Percentiles rank a stretch among this genome's conserved stretches.
Conservation (phyloP, 2,888 invertebrate genomes). For the Thyatira batis region DNA sequence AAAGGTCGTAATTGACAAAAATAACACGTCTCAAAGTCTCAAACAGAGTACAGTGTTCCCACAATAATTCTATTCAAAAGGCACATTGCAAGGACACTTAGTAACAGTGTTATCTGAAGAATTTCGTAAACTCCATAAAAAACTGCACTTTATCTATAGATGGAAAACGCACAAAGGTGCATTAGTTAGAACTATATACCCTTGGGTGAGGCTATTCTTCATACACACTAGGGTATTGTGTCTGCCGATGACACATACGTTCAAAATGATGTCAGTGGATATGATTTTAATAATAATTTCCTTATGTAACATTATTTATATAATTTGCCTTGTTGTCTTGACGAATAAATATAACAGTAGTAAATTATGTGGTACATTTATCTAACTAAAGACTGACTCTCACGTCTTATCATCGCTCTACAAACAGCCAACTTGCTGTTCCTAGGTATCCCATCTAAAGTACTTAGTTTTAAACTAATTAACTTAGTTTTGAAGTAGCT, state of each 20-base stretch:
- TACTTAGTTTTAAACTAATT: too few species aligned
- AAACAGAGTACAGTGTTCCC: not conserved
- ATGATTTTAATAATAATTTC: not conserved
- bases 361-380: too few species aligned
- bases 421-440: not conserved
- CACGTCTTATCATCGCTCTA: not conserved
- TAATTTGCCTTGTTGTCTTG: not conserved
- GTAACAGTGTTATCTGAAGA: constrained; percentile 1
- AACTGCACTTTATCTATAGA: not conserved
- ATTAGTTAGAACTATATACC: not conserved
- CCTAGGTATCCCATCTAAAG: too few species aligned
- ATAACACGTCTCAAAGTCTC: not conserved
- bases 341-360: too few species aligned
- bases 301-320: not conserved
- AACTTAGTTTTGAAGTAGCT: not conserved
- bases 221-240: constrained; percentile 1
- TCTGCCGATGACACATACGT: not conserved
- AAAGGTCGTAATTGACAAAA: not conserved
- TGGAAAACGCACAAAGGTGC: constrained; percentile 1
- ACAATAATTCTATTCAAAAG: not conserved
- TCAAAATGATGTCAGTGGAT: not conserved
- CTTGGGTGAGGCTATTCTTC: not conserved
- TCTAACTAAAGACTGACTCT: too few species aligned
- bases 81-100: not conserved
- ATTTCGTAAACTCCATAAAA: not conserved